Percentiles rank a stretch among this genome's conserved stretches.
Conservation (phyloP, 2,113 vertebrate genomes). For the Ammodytes marinus region DNA sequence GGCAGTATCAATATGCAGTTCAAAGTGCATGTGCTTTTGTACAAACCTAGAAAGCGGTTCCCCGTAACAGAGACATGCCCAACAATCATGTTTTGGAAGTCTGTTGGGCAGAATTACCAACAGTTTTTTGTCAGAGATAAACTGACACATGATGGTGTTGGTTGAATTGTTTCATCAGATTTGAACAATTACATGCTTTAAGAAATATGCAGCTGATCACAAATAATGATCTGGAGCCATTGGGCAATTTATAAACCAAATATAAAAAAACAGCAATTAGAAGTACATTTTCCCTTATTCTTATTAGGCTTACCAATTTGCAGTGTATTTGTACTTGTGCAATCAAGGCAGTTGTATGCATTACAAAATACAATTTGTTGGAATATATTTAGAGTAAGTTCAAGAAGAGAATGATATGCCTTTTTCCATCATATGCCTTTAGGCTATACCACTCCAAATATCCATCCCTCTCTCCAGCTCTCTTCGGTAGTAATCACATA, state of each 20-base stretch:
- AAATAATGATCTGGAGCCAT: background rate
- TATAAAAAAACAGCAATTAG: background rate
- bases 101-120: background rate
- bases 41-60: background rate
- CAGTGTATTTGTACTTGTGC: conserved; percentile 12
- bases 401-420: conserved; percentile 1
- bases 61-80: background rate
- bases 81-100: background rate
- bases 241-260: background rate
- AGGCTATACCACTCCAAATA: conserved; percentile 9
- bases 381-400: background rate
- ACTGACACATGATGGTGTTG: background rate
- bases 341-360: conserved; percentile 8
- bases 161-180: background rate
- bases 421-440: background rate
- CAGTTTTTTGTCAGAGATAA: background rate
- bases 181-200: background rate
- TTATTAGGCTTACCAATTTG: background rate
- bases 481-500: conserved; percentile 4
- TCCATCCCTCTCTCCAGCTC: background rate
- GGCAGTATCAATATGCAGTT: background rate
- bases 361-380: background rate
- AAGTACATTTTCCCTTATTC: background rate
- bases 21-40: background rate
- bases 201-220: background rate